phyloP scores from a whole-genome alignment of 2,113 vertebrate genomes.

The Peromyscus californicus region DNA sequence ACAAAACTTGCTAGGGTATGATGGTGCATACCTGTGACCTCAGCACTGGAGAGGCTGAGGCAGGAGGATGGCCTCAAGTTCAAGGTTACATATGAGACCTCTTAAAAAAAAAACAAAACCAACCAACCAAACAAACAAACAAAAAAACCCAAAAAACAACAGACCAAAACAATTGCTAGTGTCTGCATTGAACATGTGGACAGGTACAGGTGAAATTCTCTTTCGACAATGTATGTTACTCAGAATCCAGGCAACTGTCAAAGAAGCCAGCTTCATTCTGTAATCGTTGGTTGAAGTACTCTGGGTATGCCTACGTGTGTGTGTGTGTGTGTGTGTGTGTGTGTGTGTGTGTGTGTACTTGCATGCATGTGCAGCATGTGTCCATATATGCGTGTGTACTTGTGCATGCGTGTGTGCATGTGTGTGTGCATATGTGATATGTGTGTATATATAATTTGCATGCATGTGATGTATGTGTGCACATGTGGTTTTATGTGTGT shows the following conservation, averaged over 20 bases:
- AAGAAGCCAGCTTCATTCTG: not conserved
- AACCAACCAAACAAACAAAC: too few species aligned
- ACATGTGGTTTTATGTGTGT: not conserved
- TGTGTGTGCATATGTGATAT: not conserved
- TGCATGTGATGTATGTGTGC: too few species aligned
- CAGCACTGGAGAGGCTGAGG: not conserved
- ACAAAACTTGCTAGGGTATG: not conserved
- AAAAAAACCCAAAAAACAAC: too few species aligned
- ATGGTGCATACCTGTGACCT: not conserved
- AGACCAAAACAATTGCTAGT: not conserved
- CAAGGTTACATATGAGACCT: not conserved
- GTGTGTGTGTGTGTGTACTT: not conserved
- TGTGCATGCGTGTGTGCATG: not conserved
- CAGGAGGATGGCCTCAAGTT: not conserved
- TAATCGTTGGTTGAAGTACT: not conserved
- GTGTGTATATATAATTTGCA: not conserved
- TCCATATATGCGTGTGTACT: not conserved
- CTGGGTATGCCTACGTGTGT: not conserved
- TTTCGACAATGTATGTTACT: accelerated
- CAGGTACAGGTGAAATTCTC: not conserved
- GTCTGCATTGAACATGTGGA: not conserved
- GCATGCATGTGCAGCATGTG: not conserved
- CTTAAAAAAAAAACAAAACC: not conserved
- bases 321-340: not conserved
- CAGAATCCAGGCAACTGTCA: not conserved